Evolutionary conservation across 2,113 vertebrate genomes (phyloP), one percentile per base, ranked within the genome.

Genomic region (Salvator merianae): DNA sequence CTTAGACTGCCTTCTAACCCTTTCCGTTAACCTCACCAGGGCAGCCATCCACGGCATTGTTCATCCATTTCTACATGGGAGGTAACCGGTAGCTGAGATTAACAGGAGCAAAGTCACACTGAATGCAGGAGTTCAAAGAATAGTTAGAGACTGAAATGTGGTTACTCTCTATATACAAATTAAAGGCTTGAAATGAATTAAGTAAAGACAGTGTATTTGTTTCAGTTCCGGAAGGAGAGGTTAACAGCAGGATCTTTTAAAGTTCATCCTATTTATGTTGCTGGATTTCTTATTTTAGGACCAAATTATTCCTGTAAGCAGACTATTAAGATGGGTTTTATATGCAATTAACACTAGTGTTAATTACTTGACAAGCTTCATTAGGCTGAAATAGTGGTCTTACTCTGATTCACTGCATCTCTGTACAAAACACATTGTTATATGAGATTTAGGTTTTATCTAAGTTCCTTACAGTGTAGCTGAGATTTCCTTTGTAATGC

Each of bases 291-390:
- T 84, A 55, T 94, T 91, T 87, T 79, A 79, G 84, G 62, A 88
- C 0, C 85, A 72, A 65, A 83, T 87, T 38, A 85, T 89, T 88
- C 77, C 75, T 84, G 47, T 83, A 53, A 9, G 0, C 86, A 86
- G 20, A 5, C 40, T 84, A 87, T 88, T 79, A 92, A 85, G 79
- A 74, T 84, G 4, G 8, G 75, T 83, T 88, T 93, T 94, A 87
- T 40, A n/a, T 40, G 70, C 86, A 93, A 90, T 92, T 92, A 88
- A 50, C 76, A 32, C 70, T 91, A 91, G 90, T 87, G 85, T 88
- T 94, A 91, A 91, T 93, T 90, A 81, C 81, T 70, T 82, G 75
- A 79, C 63, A 91, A 71, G 70, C 77, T 89, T 32, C 69, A 55
- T 86, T 93, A 91, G 88, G 86, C 83, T n/a, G 34, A 85, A 87